Evolutionary conservation across 2,113 vertebrate species (phyloP).

Genomic region (Crotalus tigris): DNA sequence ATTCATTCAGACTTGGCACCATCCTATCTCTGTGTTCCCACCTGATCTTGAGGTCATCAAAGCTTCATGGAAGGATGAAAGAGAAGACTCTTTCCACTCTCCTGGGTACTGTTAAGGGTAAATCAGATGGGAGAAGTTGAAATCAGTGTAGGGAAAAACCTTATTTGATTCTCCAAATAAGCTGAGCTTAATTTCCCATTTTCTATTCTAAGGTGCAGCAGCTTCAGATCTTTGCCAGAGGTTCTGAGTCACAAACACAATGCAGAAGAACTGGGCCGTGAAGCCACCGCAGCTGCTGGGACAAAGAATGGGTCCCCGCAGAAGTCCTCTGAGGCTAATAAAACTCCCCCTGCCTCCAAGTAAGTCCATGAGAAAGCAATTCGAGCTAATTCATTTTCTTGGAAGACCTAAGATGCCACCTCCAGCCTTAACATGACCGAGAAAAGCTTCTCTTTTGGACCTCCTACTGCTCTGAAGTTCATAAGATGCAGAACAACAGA

Average conservation of each 20-base stretch:
- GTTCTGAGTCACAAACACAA: slow-evolving; percentile 18
- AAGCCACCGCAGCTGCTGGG: background rate
- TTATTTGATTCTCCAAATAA: background rate
- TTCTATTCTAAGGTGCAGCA: slow-evolving; percentile 67
- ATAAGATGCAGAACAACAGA: background rate
- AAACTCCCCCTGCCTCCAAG: slow-evolving; percentile 28
- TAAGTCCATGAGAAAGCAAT: slow-evolving; percentile 53
- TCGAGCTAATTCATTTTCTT: too few relatives aligned
- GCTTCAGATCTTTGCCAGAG: slow-evolving; percentile 69
- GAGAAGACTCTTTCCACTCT: background rate
- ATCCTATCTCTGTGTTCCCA: background rate
- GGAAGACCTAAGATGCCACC: background rate
- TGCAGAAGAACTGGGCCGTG: slow-evolving; percentile 11
- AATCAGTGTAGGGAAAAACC: background rate
- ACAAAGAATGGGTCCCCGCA: background rate
- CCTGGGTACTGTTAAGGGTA: background rate
- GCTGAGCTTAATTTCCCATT: background rate
- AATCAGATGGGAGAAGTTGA: background rate
- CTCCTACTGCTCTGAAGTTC: background rate
- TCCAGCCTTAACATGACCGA: background rate
- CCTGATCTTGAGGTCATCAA: background rate
- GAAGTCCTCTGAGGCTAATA: background rate
- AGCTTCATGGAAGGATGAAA: background rate
- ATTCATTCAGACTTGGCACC: background rate
- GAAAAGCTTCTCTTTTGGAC: background rate